Evolutionary conservation across 2,113 vertebrate genomes (phyloP), one percentile per base, ranked within the genome.

Genomic region (Equus przewalskii): DNA sequence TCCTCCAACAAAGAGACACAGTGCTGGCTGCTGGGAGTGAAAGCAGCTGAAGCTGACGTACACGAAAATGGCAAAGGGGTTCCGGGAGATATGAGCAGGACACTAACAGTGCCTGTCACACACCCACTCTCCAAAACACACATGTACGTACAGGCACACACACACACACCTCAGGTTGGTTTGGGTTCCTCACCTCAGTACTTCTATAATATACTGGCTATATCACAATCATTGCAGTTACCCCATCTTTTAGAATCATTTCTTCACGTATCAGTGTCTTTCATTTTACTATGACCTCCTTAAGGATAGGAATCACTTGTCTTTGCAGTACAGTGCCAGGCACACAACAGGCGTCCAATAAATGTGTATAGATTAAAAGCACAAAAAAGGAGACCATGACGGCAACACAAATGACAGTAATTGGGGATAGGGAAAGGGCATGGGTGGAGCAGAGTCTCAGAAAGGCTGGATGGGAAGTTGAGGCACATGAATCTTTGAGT

Each of bases 381-480:
- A 56, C 79, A 64, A 91, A 54, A 51, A n/a, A 94, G 30, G 69
- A 87, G 26, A 76, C 16, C 22, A 58, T 46, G 9, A 24, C 16
- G 22, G 9, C 28, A 86, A 56, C 22, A 86, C 26, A 58, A 73
- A 54, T 51, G n/a, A n/a, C 62, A 94, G 18, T 30, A 73, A 14
- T 3, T 73, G 62, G 49, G 28, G 3, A 10, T 96, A 24, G 76
- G 24, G 56, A 84, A 92, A 64, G 73, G 44, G 26, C 22, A 21
- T 56, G 62, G 30, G 14, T 85, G 22, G 44, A 91, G 44, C 4
- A 73, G 75, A 75, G n/a, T 85, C 78, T 91, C 54, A 69, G 83
- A 92, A 94, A 95, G 72, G 44, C 28, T 91, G 28, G 19, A 78
- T 89, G 62, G 51, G 69, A 95, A 92, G 30, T 41, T 44, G 80